A percentile compares a stretch with the other conserved stretches of the same genome.
Conservation (phyloP, 1,140 invertebrate genomes). For the Drosophila littoralis region DNA sequence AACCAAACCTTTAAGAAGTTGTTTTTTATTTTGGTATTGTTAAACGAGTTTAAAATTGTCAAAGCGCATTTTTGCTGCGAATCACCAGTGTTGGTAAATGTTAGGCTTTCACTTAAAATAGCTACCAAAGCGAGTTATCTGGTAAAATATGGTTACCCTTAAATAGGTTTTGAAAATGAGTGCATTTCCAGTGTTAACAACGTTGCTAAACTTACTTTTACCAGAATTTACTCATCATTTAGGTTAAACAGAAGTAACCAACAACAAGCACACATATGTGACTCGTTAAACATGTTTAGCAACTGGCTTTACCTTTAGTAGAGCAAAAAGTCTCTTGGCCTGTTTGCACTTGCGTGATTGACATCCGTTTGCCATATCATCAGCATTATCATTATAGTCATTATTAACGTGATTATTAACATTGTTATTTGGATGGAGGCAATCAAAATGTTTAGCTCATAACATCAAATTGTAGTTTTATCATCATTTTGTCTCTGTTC, state of each 20-base stretch:
- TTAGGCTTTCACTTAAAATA: too few relatives aligned
- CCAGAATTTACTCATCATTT: neutral
- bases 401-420: conserved; percentile 17
- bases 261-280: neutral
- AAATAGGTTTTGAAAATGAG: too few relatives aligned
- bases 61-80: too few relatives aligned
- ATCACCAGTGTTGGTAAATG: too few relatives aligned
- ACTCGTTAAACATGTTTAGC: conserved; percentile 16
- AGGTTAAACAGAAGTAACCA: neutral
- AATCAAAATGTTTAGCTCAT: conserved; percentile 65
- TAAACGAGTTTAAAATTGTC: too few relatives aligned
- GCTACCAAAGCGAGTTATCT: too few relatives aligned
- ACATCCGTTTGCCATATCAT: conserved; percentile 25
- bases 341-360: conserved; percentile 30
- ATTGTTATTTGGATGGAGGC: conserved; percentile 25
- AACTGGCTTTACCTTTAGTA: conserved; percentile 6
- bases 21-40: too few relatives aligned
- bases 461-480: conserved; percentile 63
- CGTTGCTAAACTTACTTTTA: neutral
- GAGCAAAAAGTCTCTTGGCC: neutral
- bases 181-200: neutral
- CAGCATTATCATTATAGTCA: conserved; percentile 9
- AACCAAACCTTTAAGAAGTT: too few relatives aligned
- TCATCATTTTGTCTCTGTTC: conserved; percentile 23
- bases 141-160: too few relatives aligned